These are phyloP conservation scores for Aythya baeri DNA, from an alignment of 2,113 vertebrate genomes.

Conservation along the genomic window DNA sequence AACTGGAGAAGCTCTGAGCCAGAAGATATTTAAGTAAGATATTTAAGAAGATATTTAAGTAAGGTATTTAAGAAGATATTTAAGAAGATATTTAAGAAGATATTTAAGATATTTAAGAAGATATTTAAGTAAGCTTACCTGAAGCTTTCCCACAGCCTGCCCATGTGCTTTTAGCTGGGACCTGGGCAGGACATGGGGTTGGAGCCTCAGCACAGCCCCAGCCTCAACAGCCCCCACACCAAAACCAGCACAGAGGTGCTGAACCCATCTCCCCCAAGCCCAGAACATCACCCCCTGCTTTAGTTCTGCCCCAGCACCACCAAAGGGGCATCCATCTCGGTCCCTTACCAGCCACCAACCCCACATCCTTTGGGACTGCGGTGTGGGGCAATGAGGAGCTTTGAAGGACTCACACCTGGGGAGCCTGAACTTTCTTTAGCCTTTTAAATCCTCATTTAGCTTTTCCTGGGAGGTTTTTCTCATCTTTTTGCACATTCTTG, in stretches of 20 bases:
- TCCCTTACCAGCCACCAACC: not conserved
- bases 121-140: not conserved
- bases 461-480: fast-evolving
- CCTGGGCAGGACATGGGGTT: not conserved
- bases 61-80: too few relatives aligned
- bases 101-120: not conserved
- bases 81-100: too few relatives aligned
- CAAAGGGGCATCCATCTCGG: fast-evolving
- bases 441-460: not conserved
- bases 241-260: not conserved
- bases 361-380: not conserved
- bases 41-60: too few relatives aligned
- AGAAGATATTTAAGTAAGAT: not conserved
- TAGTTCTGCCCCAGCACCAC: not conserved
- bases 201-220: not conserved
- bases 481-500: too few relatives aligned
- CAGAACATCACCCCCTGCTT: not conserved
- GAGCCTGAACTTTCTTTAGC: too few relatives aligned
- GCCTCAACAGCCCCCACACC: too few relatives aligned
- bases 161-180: not conserved
- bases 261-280: too few relatives aligned
- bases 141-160: not conserved
- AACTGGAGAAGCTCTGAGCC: not conserved
- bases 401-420: not conserved
- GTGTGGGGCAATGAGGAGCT: not conserved